Evolutionary conservation across 2,113 vertebrate genomes (phyloP), one percentile per base, ranked within the genome.

Genomic region (Zosterops lateralis): DNA sequence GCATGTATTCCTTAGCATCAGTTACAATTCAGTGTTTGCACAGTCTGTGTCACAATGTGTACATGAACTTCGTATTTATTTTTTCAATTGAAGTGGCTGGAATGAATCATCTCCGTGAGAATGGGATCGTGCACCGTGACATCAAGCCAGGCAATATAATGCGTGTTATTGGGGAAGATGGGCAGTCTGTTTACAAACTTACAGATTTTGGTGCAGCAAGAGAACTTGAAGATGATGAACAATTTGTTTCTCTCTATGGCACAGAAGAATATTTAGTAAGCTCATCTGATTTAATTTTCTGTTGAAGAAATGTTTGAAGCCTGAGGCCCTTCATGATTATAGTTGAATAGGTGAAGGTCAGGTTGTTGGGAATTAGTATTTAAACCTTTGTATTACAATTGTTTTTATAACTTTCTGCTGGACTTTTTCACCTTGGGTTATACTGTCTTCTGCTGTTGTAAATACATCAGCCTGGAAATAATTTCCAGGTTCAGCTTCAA

Each of bases 71-170:
- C 78, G 26, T 91, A 2, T 54, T 50, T 22, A 10, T 61, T 58
- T 65, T 85, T 47, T 85, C 34, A 4, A 26, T 96, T 81, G 87
- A 97, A 99, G 99, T 99, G 96, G 99, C 99, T 84, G 99, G 99
- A 34, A 99, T 99, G 99, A 99, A 99, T 96, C 99, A 99, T 94
- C 98, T 99, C 78, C 98, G 99, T 70, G 99, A 99, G 96, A 99
- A 99, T 21, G 99, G 99, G 68, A 99, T 99, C 61, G 99, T 99
- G 17, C 99, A 99, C 93, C 98, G 99, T 10, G 99, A 99, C 97
- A 99, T 99, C 96, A 99, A 99, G 74, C 99, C 99, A 1, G 99
- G 99, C 38, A 99, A 99, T 96, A 99, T 99, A 92, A 99, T 99
- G 99, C 98, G 99, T 9, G 98, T 99, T 73, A 99, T 99, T 42